Evolutionary conservation across 2,797 vertebrate species (phyloP).

Genomic region (Acanthis flammea): DNA sequence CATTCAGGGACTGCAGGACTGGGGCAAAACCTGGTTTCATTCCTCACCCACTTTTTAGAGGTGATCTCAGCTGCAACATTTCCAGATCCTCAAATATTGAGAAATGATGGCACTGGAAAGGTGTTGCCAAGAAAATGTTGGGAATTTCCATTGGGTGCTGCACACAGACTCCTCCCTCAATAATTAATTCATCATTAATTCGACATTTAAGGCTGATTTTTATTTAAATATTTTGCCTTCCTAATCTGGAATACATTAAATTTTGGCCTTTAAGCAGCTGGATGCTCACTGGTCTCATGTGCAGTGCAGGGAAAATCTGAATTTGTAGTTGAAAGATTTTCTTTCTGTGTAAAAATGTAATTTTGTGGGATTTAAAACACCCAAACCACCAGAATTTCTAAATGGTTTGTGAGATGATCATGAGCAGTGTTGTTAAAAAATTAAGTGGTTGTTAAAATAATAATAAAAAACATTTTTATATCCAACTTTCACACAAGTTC

Average conservation of each 20-base stretch:
- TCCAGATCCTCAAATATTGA: neutral
- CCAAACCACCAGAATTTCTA: neutral
- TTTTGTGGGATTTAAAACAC: neutral
- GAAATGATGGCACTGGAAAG: neutral
- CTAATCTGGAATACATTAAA: neutral
- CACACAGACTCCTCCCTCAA: neutral
- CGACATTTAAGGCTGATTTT: neutral
- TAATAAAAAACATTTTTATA: neutral
- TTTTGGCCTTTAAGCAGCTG: slow-evolving; percentile 39
- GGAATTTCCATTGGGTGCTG: neutral
- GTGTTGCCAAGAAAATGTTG: accelerated
- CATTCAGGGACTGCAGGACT: too few species aligned
- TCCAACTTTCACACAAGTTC: accelerated
- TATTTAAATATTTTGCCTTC: neutral
- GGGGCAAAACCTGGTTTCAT: too few species aligned
- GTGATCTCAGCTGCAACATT: neutral
- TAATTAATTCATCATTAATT: neutral
- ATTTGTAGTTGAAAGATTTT: slow-evolving; percentile 49
- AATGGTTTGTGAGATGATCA: neutral
- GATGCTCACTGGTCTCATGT: neutral
- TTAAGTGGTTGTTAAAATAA: neutral
- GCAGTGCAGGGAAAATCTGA: slow-evolving; percentile 25
- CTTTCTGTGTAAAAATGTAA: neutral
- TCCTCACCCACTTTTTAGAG: neutral
- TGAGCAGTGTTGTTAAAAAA: neutral